phyloP scores from a whole-genome alignment of 2,797 vertebrate species.

The Anniella stebbinsi region DNA sequence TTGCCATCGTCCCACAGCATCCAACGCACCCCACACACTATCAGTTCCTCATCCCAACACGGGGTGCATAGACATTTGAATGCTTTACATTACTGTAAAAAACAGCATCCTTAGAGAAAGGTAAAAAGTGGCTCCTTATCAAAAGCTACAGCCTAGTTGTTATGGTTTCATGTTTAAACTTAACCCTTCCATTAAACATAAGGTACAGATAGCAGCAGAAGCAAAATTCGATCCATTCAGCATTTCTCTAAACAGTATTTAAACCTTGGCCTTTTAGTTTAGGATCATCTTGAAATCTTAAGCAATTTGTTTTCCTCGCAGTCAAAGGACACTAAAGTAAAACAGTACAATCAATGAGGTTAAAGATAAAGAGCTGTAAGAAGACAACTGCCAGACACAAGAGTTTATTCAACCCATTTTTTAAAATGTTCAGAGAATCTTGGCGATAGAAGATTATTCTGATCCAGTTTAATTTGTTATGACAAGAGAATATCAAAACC shows the following conservation, averaged over 20 bases:
- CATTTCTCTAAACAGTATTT: neutral
- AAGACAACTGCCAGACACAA: constrained; percentile 17
- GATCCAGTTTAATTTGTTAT: neutral
- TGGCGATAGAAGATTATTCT: constrained; percentile 13
- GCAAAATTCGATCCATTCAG: neutral
- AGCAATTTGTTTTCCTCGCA: neutral
- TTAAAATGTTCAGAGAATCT: constrained; percentile 21
- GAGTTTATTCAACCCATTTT: constrained; percentile 17
- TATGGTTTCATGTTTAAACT: neutral
- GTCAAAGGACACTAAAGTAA: neutral
- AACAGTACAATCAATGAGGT: neutral
- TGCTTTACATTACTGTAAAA: neutral
- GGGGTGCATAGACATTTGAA: neutral
- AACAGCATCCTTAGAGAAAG: neutral
- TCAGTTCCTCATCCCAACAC: neutral
- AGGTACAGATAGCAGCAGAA: neutral
- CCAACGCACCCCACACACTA: neutral
- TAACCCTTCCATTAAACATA: neutral
- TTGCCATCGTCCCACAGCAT: too few relatives aligned
- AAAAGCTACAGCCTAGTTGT: neutral
- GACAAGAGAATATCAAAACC: constrained; percentile 28
- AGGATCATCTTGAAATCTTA: neutral
- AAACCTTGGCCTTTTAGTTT: neutral
- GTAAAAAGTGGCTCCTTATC: neutral
- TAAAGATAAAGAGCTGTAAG: constrained; percentile 15